Evolutionary conservation across 2,888 invertebrate genomes (phyloP), one percentile per base, ranked within the genome.

Genomic region (Tortricodes alternella): DNA sequence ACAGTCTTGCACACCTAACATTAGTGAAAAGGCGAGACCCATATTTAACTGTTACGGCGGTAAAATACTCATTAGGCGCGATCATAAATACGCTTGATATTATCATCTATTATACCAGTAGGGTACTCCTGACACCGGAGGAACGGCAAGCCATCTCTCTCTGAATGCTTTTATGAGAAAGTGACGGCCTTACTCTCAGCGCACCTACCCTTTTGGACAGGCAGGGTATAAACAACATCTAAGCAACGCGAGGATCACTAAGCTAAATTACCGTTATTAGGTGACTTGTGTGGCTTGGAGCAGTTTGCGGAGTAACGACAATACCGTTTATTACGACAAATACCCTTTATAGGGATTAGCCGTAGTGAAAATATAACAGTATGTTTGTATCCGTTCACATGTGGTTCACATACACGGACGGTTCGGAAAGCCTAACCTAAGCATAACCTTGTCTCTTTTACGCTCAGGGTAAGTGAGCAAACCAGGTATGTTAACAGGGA

Each of bases 271-370:
- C 56, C 23, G 44, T 56, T 49, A 44, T 56, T 56, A 56, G 49
- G 49, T 50, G 56, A 56, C 49, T 56, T 56, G 49, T 49, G 55
- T 49, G 55, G 34, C 43, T 46, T 32, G 39, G 18, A 53, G 56
- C 56, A 50, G 50, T 56, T 49, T 50, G 35, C 34, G 34, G 56
- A 50, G 44, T 56, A 56, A 56, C 56, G 56, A 56, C 37, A 23
- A 50, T 32, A 18, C 56, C 50, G 50, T 56, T 56, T 56, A 56
- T 56, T 50, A 56, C 43, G 44, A 38, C 43, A 38, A 56, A 49
- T 50, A 56, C 50, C 50, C 43, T 44, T 56, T 44, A 50, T 41
- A 44, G 50, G 56, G 50, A 29, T 37, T 49, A 29, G 29, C 1
- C 50, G 37, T 16, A 23, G 9, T 49, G n/a, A 4, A 29, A 27